A percentile compares a stretch with the other conserved stretches of the same genome.
These are phyloP conservation scores for Quadroppia sp. DNA, from an alignment of 2,888 invertebrate species.

Conservation along the genomic window DNA sequence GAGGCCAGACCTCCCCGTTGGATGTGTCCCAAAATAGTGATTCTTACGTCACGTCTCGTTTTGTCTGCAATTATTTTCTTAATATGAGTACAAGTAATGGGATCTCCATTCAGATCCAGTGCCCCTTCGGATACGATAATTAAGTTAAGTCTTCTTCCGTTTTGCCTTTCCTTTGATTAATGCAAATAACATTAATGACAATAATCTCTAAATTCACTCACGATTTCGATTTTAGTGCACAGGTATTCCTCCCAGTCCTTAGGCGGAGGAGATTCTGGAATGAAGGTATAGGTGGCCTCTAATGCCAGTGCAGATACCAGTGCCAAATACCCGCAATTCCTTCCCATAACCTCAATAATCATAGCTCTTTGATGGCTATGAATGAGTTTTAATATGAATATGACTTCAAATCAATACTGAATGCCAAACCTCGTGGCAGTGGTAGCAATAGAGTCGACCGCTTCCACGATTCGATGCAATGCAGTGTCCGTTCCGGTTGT, in stretches of 20 bases:
- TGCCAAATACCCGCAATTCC: constrained; percentile 98
- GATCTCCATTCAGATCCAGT: constrained; percentile 84
- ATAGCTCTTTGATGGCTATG: constrained; percentile 92
- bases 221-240: constrained; percentile 20
- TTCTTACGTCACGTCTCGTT: constrained; percentile 71
- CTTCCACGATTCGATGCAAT: constrained; percentile 94
- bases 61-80: not conserved
- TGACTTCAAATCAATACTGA: too few relatives aligned
- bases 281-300: constrained; percentile 96
- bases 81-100: constrained; percentile 88
- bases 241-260: constrained; percentile 78
- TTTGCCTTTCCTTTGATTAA: constrained; percentile 59
- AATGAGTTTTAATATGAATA: too few relatives aligned
- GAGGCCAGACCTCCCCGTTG: constrained; percentile 98
- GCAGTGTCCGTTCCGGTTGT: constrained; percentile 99
- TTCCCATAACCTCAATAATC: constrained; percentile 99
- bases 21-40: constrained; percentile 97
- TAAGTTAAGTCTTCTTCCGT: constrained; percentile 93
- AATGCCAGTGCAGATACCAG: constrained; percentile 88
- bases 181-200: constrained; percentile 51
- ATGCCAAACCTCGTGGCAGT: constrained; percentile 81
- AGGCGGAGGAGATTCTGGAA: constrained; percentile 93
- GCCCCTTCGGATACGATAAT: constrained; percentile 98
- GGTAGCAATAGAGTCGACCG: constrained; percentile 94
- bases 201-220: constrained; percentile 57